Percentiles rank a stretch among this genome's conserved stretches.
These are phyloP conservation scores for Pelagia noctiluca DNA, from an alignment of 30 jellyfish, hydroid and myxozoan genomes.

Conservation along the genomic window DNA sequence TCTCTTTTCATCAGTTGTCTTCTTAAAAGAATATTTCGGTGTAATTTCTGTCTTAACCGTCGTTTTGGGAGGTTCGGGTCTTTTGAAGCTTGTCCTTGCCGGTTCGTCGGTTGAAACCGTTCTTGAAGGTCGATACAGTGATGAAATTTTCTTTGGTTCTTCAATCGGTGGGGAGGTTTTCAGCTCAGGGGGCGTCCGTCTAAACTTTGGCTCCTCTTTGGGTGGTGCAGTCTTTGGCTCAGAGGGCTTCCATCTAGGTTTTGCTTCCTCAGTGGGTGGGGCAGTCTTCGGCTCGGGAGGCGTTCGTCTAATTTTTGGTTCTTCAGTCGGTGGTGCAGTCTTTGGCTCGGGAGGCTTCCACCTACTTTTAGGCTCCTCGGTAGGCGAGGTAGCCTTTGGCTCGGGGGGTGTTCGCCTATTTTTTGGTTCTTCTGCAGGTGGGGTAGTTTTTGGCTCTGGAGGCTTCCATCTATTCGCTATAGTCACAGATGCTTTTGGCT, in stretches of 20 bases:
- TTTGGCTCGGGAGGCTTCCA: constrained; percentile 3
- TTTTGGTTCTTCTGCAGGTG: constrained; percentile 25
- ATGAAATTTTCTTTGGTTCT: not conserved
- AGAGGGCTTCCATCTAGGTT: constrained; percentile 49
- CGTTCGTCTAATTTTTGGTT: constrained; percentile 15
- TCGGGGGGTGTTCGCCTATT: constrained; percentile 29
- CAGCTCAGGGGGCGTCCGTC: constrained; percentile 27
- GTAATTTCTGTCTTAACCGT: constrained; percentile 25
- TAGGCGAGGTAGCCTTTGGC: too few species aligned
- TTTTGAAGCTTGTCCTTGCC: not conserved
- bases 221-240: constrained; percentile 36
- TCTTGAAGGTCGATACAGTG: not conserved
- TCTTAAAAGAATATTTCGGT: not conserved
- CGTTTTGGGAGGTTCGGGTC: constrained; percentile 8
- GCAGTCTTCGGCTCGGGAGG: constrained; percentile 35
- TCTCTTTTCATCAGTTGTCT: constrained; percentile 11
- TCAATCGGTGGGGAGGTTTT: not conserved
- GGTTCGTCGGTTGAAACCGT: not conserved
- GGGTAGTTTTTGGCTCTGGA: constrained; percentile 20
- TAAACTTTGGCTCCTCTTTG: constrained; percentile 21
- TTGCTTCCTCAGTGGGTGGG: not conserved
- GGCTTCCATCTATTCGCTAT: constrained; percentile 55
- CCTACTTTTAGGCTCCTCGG: not conserved
- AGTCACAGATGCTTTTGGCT: constrained; percentile 42
- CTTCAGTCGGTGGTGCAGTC: constrained; percentile 43